These are phyloP conservation scores for Lophotriccus pileatus DNA, from an alignment of 2,797 vertebrate species.

Conservation along the genomic window DNA sequence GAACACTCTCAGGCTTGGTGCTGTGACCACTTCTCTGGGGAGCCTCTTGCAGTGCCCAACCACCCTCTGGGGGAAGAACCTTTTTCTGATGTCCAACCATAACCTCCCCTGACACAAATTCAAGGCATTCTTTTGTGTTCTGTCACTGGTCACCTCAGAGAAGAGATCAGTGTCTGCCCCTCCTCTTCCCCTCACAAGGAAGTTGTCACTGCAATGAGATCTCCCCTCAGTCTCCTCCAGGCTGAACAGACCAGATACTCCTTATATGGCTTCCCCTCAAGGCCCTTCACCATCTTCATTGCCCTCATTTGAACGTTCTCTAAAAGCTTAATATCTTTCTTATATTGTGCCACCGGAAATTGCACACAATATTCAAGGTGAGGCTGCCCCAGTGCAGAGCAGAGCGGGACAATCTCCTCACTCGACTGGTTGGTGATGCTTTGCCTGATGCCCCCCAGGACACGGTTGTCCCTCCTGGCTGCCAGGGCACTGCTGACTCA, in stretches of 20 bases:
- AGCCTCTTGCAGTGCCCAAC: too few species aligned
- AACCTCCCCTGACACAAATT: too few species aligned
- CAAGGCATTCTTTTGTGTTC: too few species aligned
- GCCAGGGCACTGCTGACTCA: background rate
- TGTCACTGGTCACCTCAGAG: background rate
- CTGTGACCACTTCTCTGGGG: background rate
- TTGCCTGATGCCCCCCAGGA: background rate
- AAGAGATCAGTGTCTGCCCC: background rate
- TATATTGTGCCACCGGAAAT: too few species aligned
- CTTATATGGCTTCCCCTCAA: background rate
- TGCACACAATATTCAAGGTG: too few species aligned
- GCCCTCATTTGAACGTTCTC: background rate
- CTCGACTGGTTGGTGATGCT: background rate
- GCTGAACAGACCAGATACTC: background rate
- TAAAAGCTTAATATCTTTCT: background rate
- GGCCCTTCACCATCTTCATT: background rate
- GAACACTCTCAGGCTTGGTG: background rate
- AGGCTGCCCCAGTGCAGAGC: too few species aligned
- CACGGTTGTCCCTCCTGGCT: background rate
- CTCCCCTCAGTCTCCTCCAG: background rate
- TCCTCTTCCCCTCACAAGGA: background rate
- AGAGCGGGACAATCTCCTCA: too few species aligned
- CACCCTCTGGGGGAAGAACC: too few species aligned
- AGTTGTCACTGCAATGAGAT: background rate
- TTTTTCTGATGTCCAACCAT: too few species aligned